phyloP scores from a whole-genome alignment of 2,888 invertebrate species.

The Eulithis prunata region DNA sequence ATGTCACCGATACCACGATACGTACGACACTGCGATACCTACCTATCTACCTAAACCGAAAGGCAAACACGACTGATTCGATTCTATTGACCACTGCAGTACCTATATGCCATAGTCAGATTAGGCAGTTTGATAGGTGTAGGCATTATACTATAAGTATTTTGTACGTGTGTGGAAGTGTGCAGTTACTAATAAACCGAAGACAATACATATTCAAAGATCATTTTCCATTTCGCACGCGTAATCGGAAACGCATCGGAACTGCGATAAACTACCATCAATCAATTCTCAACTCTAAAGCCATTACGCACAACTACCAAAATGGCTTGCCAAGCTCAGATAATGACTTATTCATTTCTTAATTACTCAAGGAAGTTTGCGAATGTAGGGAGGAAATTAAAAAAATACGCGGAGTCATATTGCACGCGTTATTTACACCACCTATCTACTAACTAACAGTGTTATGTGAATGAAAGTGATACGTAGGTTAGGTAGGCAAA shows the following conservation, averaged over 20 bases:
- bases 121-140: too few relatives aligned
- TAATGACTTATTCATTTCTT: slow-evolving; percentile 73
- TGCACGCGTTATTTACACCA: slow-evolving; percentile 54
- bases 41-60: neutral
- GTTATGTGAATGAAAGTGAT: slow-evolving; percentile 63
- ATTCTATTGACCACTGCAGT: too few relatives aligned
- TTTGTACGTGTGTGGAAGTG: slow-evolving; percentile 38
- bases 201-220: slow-evolving; percentile 73
- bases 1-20: slow-evolving; percentile 43
- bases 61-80: neutral
- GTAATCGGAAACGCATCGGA: slow-evolving; percentile 76
- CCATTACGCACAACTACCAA: slow-evolving; percentile 41
- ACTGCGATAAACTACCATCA: slow-evolving; percentile 47
- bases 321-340: slow-evolving; percentile 45
- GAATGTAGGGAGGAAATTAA: slow-evolving; percentile 57
- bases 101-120: too few relatives aligned
- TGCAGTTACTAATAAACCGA: slow-evolving; percentile 55
- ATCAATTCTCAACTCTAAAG: slow-evolving; percentile 61
- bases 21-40: slow-evolving; percentile 42
- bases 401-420: slow-evolving; percentile 53
- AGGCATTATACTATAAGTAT: too few relatives aligned
- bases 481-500: neutral
- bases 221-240: slow-evolving; percentile 79
- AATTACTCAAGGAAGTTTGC: slow-evolving; percentile 70
- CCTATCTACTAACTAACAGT: slow-evolving; percentile 24